phyloP scores from a whole-genome alignment of 2,113 vertebrate genomes.

The Ophiodon elongatus region DNA sequence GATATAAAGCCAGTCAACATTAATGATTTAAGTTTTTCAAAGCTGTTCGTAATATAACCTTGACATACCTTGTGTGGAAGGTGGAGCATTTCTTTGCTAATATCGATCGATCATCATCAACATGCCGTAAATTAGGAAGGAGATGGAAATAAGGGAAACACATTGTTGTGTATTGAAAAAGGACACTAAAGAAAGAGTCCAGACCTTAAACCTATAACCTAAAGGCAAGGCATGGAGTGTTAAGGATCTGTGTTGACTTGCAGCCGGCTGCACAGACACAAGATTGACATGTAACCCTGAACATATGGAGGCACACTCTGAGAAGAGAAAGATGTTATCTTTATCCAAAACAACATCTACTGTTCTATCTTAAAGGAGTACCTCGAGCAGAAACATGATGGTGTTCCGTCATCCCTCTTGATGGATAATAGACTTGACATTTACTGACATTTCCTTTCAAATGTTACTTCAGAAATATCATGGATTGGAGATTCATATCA shows the following conservation, averaged over 20 bases:
- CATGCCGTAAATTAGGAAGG: neutral
- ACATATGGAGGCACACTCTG: neutral
- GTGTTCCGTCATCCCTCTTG: neutral
- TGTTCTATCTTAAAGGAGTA: neutral
- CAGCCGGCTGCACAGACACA: neutral
- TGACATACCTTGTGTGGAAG: constrained; percentile 61
- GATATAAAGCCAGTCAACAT: constrained; percentile 13
- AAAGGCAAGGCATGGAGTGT: neutral
- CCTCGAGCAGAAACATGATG: neutral
- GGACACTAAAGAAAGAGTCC: neutral
- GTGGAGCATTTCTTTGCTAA: constrained; percentile 21
- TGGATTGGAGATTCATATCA: neutral
- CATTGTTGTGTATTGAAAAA: constrained; percentile 5
- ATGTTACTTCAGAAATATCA: neutral
- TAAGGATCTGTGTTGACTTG: neutral
- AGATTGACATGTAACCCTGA: constrained; percentile 5
- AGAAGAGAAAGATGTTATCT: neutral
- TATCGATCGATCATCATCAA: constrained; percentile 62
- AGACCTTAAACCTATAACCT: neutral
- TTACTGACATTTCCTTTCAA: constrained; percentile 16
- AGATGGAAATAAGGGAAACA: constrained; percentile 12
- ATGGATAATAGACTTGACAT: constrained; percentile 10
- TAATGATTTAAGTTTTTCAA: constrained; percentile 18
- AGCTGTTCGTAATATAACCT: constrained; percentile 13
- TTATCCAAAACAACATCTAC: neutral